Conservation (phyloP, 2,113 vertebrate genomes). For the Craseonycteris thonglongyai region DNA sequence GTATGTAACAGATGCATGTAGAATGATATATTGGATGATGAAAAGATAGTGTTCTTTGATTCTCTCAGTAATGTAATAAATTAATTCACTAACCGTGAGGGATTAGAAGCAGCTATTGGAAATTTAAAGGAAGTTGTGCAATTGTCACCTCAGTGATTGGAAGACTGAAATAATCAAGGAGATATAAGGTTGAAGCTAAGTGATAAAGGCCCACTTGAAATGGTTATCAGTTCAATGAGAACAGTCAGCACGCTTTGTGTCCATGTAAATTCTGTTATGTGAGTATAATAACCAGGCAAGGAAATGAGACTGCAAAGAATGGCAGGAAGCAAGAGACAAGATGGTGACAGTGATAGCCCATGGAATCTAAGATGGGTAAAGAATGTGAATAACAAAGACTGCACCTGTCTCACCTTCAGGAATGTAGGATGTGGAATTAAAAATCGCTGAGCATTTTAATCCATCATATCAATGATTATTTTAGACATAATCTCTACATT, state of each 20-base stretch:
- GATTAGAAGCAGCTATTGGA: not conserved
- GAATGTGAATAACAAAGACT: not conserved
- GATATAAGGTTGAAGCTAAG: not conserved
- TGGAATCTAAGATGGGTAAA: not conserved
- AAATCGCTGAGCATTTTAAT: not conserved
- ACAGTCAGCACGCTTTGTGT: not conserved
- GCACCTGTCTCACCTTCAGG: not conserved
- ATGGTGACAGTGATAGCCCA: not conserved
- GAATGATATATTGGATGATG: not conserved
- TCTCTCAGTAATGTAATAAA: not conserved
- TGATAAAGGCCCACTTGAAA: not conserved
- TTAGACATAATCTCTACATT: not conserved
- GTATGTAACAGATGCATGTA: not conserved
- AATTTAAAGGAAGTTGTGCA: not conserved
- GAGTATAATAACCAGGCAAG: not conserved
- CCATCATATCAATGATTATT: not conserved
- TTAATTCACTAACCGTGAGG: not conserved
- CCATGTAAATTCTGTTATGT: not conserved
- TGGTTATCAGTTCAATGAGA: not conserved
- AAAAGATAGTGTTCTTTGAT: not conserved
- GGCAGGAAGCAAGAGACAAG: not conserved
- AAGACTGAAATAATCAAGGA: not conserved
- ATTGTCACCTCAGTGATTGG: not conserved
- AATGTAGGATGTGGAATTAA: not conserved
- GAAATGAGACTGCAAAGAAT: not conserved